Evolutionary conservation across 2,113 vertebrate species (phyloP).

Genomic region (Cyanocitta stelleri): DNA sequence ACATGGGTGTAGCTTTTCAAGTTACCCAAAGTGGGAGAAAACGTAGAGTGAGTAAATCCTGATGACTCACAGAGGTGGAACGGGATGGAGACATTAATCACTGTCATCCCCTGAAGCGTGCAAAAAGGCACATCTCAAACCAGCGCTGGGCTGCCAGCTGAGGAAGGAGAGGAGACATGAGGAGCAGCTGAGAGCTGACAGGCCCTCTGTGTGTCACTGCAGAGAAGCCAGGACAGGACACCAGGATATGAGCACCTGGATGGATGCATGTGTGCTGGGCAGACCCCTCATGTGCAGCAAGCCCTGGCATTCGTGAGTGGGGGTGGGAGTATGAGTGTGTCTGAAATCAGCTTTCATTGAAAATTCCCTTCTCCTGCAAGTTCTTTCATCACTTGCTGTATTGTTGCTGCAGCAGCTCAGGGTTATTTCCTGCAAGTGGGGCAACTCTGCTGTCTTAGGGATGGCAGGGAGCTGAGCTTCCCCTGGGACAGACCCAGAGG

Average conservation of each 20-base stretch:
- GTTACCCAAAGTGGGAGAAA: neutral
- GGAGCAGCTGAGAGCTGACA: neutral
- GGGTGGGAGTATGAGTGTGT: neutral
- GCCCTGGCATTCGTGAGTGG: neutral
- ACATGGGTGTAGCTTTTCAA: neutral
- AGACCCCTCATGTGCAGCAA: neutral
- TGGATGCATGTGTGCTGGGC: neutral
- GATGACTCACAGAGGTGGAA: neutral
- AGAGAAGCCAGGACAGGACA: neutral
- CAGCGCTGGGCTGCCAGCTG: neutral
- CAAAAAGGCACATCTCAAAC: neutral
- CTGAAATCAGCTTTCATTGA: neutral
- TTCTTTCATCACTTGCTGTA: neutral
- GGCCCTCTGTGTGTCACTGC: neutral
- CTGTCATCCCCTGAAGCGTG: neutral
- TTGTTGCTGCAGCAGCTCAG: neutral
- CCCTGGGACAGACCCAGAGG: neutral
- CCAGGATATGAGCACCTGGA: neutral
- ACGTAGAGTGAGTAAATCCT: neutral
- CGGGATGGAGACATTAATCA: neutral
- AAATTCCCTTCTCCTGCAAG: neutral
- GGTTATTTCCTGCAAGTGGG: neutral
- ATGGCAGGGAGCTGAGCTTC: neutral
- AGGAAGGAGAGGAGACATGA: neutral
- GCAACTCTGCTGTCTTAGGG: neutral